A percentile compares a stretch with the other conserved stretches of the same genome.
Conservation (phyloP, 2,797 vertebrate genomes). For the Karalla daura region DNA sequence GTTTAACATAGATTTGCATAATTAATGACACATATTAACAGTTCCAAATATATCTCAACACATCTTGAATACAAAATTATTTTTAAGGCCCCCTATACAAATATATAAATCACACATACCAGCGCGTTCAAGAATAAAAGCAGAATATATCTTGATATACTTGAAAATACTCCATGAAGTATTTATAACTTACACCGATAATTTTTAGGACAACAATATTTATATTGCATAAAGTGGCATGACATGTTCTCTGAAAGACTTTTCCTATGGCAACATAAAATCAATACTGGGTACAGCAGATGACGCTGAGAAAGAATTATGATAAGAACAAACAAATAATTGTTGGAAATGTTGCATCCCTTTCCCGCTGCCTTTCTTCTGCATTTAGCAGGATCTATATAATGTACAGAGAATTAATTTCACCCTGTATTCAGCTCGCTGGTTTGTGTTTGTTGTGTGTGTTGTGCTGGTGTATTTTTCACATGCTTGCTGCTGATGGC, state of each 20-base stretch:
- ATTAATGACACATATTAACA: slow-evolving; percentile 68
- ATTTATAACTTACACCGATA: slow-evolving; percentile 50
- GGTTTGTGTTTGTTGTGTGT: slow-evolving; percentile 11
- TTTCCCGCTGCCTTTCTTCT: not conserved
- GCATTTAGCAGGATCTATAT: not conserved
- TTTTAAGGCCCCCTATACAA: slow-evolving; percentile 26
- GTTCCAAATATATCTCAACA: slow-evolving; percentile 66
- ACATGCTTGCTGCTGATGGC: slow-evolving; percentile 1
- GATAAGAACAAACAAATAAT: not conserved
- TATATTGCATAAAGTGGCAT: slow-evolving; percentile 37
- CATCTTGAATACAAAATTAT: slow-evolving; percentile 44
- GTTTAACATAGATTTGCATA: slow-evolving; percentile 72
- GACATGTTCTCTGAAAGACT: slow-evolving; percentile 2
- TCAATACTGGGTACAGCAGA: slow-evolving; percentile 3
- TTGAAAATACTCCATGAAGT: slow-evolving; percentile 53
- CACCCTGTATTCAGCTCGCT: slow-evolving; percentile 4
- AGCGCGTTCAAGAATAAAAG: not conserved
- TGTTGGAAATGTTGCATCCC: not conserved
- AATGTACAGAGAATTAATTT: not conserved
- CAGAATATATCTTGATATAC: slow-evolving; percentile 21
- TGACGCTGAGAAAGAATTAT: not conserved
- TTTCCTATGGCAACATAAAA: not conserved
- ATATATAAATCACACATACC: slow-evolving; percentile 44
- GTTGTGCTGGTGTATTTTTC: not conserved
- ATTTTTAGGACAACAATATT: slow-evolving; percentile 56